Conservation (phyloP, 2,113 vertebrate genomes). For the Lanius ludovicianus region DNA sequence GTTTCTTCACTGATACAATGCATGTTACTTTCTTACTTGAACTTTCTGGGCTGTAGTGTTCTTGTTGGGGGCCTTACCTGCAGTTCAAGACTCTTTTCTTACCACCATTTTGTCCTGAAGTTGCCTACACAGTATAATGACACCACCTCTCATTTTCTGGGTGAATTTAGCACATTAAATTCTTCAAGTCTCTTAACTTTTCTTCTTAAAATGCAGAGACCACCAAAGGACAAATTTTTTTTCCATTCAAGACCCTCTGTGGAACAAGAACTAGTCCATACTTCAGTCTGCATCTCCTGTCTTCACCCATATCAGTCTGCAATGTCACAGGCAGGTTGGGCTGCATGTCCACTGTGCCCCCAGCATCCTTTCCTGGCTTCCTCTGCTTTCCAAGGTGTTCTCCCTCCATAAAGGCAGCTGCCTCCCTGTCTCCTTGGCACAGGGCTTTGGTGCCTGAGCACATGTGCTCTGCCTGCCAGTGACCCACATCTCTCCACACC, state of each 20-base stretch:
- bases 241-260: background rate
- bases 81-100: background rate
- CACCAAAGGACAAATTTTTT: background rate
- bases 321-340: background rate
- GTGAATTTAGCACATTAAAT: background rate
- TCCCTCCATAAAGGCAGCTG: accelerated
- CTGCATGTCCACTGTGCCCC: background rate
- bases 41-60: background rate
- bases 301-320: background rate
- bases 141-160: background rate
- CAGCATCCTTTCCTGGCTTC: background rate
- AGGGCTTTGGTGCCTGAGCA: background rate
- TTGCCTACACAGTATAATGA: background rate
- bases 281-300: background rate
- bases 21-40: background rate
- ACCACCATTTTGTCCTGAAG: background rate
- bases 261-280: background rate
- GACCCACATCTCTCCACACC: background rate
- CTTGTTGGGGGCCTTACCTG: accelerated
- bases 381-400: background rate
- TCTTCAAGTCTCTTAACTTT: background rate
- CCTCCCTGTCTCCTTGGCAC: background rate
- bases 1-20: background rate
- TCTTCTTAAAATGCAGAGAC: background rate
- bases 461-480: accelerated